Evolutionary conservation across 2,797 vertebrate species (phyloP).

Genomic region (Cygnus olor): DNA sequence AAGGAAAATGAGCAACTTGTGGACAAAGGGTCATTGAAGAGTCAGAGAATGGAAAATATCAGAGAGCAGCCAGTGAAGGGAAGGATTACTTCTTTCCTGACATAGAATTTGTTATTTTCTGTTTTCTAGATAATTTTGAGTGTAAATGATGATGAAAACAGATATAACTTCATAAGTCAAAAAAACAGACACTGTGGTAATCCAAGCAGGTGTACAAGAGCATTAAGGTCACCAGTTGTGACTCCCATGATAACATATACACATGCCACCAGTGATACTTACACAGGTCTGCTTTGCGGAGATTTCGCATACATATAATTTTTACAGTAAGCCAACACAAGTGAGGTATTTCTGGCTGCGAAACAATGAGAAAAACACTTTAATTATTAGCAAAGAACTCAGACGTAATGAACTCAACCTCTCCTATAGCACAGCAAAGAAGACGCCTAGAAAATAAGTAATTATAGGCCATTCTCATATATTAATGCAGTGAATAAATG

Average conservation of each 20-base stretch:
- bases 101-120: neutral
- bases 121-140: neutral
- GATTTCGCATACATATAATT: constrained; percentile 71
- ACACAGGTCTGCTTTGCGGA: constrained; percentile 77
- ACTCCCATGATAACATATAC: neutral
- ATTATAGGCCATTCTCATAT: neutral
- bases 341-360: constrained; percentile 62
- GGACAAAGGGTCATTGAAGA: neutral
- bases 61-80: neutral
- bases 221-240: neutral
- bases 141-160: neutral
- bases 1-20: neutral
- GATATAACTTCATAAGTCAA: neutral
- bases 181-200: neutral
- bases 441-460: neutral
- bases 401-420: neutral
- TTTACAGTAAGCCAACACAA: constrained; percentile 75
- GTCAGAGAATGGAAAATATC: neutral
- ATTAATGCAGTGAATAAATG: neutral
- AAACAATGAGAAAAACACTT: neutral
- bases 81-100: neutral
- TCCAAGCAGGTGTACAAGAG: neutral
- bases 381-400: neutral
- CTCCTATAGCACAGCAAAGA: neutral
- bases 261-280: constrained; percentile 31